phyloP scores from a whole-genome alignment of 2,113 vertebrate species.

The Arizona elegans region DNA sequence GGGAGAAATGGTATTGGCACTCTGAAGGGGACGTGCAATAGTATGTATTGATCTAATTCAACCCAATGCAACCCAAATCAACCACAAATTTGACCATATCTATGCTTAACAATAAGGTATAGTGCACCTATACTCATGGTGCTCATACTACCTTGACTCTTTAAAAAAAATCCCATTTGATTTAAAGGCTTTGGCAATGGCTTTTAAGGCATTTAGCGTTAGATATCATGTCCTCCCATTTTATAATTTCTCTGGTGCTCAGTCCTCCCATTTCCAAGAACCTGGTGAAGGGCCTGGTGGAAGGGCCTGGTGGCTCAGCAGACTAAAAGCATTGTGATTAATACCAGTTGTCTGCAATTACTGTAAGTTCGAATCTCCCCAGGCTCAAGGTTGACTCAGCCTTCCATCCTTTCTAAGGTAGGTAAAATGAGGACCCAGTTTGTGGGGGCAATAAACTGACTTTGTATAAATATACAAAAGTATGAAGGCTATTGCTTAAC shows the following conservation, averaged over 20 bases:
- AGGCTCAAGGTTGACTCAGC: too few species aligned
- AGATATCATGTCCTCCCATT: neutral
- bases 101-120: neutral
- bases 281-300: too few species aligned
- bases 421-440: too few species aligned
- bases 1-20: neutral
- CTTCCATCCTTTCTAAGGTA: too few species aligned
- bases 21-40: neutral
- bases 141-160: neutral
- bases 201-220: neutral
- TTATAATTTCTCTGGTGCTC: neutral
- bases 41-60: neutral
- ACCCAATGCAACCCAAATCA: neutral
- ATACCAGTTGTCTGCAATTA: too few species aligned
- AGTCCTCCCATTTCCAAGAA: neutral
- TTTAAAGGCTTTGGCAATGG: neutral
- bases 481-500: too few species aligned
- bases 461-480: too few species aligned
- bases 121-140: neutral
- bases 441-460: too few species aligned
- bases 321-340: too few species aligned
- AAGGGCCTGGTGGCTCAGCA: too few species aligned
- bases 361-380: too few species aligned
- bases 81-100: neutral
- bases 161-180: neutral